Evolutionary conservation across 2,888 invertebrate genomes (phyloP), one percentile per base, ranked within the genome.

Genomic region (Dolomedes plantarius): DNA sequence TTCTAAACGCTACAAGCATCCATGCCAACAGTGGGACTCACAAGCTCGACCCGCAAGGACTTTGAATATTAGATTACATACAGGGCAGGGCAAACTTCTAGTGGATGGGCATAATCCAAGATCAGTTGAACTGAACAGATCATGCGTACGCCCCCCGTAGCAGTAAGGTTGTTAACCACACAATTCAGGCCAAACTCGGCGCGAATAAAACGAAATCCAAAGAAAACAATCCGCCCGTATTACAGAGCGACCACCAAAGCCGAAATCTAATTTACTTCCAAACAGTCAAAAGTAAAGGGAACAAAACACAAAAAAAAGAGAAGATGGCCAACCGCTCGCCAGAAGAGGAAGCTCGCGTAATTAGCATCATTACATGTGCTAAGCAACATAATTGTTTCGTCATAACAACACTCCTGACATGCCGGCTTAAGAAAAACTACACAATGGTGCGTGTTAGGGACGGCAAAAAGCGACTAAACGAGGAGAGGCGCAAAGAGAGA

Each of bases 301-400:
- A 50, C 67, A 32, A 32, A 65, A 50, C 72, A 65, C 27, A 46
- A 73, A 39, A 23, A 11, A 5, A 2, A 46, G 13, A 46, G 6
- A 46, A 46, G 16, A 46, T 36, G 11, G 46, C 2, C 16, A 46
- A n/a, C 56, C 19, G 23, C 23, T 11, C n/a, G 56, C 23, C 56
- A 3, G 23, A 56, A 3, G 23, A 76, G 72, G 41, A 78, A 71
- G 36, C 56, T 27, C 73, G 41, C 74, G 32, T 69, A 68, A 77
- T 75, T 69, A 81, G 41, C 67, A 46, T 73, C 77, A 77, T 73
- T 77, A 73, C 76, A 39, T 72, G 72, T 39, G 36, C 75, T 65
- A 64, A 69, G 31, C 36, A 77, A 77, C 75, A 65, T 76, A 76
- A 83, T 83, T 83, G 83, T 71, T 77, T 62, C 72, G 72, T 77